A percentile compares a stretch with the other conserved stretches of the same genome.
Evolutionary conservation across 2,888 invertebrate species (phyloP).

Genomic region (Zele albiditarsus): DNA sequence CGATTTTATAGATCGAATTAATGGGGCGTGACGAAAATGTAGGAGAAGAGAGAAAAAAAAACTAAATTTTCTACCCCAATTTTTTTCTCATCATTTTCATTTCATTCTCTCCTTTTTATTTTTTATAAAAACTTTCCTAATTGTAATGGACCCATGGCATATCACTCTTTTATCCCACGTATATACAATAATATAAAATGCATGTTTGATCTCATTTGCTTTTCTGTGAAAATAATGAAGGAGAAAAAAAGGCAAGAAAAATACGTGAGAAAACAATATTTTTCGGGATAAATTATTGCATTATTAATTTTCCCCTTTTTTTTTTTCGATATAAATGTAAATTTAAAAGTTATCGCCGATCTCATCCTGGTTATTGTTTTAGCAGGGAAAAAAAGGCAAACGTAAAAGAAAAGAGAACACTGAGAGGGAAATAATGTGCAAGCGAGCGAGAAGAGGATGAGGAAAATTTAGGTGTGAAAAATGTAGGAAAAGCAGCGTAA

Average conservation of each 20-base stretch:
- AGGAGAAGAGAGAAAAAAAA: neutral
- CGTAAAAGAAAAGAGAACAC: neutral
- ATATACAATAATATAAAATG: neutral
- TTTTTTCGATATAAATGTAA: constrained; percentile 8
- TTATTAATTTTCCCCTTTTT: neutral
- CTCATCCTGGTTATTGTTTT: neutral
- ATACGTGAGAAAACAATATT: neutral
- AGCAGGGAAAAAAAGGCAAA: neutral
- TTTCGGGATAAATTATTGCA: neutral
- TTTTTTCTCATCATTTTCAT: neutral
- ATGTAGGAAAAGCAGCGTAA: neutral
- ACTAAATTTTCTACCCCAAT: neutral
- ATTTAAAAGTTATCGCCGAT: neutral
- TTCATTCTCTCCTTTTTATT: neutral
- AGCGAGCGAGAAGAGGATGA: neutral
- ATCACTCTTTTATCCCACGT: neutral
- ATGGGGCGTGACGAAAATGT: no score
- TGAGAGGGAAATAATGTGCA: neutral
- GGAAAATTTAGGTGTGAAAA: neutral
- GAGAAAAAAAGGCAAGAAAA: neutral
- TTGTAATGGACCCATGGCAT: neutral
- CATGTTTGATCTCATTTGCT: neutral
- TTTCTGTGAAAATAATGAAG: neutral
- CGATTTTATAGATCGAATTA: no score
- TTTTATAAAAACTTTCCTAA: neutral